Evolutionary conservation across 2,888 invertebrate genomes (phyloP), one percentile per base, ranked within the genome.

Genomic region (Idaea biselata): DNA sequence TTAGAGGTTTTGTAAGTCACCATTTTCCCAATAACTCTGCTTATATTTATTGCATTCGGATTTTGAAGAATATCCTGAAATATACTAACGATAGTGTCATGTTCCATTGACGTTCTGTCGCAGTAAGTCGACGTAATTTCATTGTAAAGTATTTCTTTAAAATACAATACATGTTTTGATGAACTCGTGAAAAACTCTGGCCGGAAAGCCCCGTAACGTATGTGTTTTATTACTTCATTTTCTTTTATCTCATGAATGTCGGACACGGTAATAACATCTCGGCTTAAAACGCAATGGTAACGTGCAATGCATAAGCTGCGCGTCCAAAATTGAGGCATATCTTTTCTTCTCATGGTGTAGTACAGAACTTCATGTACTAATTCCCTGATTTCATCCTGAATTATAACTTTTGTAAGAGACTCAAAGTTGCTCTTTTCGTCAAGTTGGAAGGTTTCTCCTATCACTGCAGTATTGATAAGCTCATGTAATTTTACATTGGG

Each of bases 251-350:
- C 58, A 55, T 16, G 55, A 16, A 18, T 17, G 1, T 18, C 59
- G n/a, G 63, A 58, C 25, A 73, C 60, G 32, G 71, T 55, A 16
- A 82, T 64, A 5, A 82, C 80, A 59, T 77, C 60, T 60, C 69
- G 69, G 8, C 72, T 73, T 59, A 82, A 61, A 16, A 79, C 75
- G 18, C 77, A 76, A 58, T 81, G 82, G 60, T 79, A 81, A 31
- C 70, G 68, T 67, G 75, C 73, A 16, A 82, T 71, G 31, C 80
- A 63, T 17, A 77, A 69, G 58, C 74, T 73, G 18, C 71, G 67
- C 72, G 77, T 72, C 65, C 80, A 72, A 3, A 68, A 69, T 58
- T 73, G 71, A 6, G 68, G 66, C 63, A 69, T 71, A 17, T 68
- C 67, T 59, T 71, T 74, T 17, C 67, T 67, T 16, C 71, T 66